Conservation (phyloP, 2,113 vertebrate genomes). For the Centropus bengalensis region DNA sequence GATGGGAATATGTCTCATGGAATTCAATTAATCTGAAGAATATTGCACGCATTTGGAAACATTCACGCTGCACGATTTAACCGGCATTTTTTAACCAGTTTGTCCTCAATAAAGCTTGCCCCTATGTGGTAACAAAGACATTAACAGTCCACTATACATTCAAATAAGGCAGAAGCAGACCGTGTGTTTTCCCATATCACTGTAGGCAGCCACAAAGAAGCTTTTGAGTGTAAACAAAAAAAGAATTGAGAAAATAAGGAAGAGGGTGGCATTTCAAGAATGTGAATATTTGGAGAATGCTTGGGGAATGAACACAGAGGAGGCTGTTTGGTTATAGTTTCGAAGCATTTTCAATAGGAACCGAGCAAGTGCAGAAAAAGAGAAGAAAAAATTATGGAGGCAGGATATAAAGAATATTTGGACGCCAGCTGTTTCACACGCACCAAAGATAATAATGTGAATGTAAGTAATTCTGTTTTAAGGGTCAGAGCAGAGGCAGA, state of each 20-base stretch:
- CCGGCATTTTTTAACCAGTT: constrained; percentile 9
- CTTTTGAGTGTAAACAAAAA: constrained; percentile 96
- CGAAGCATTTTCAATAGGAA: constrained; percentile 67
- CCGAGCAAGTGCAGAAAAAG: constrained; percentile 36
- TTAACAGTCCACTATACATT: constrained; percentile 51
- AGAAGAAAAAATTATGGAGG: constrained; percentile 36
- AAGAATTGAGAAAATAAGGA: constrained; percentile 98
- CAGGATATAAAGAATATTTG: constrained; percentile 66
- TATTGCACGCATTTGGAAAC: constrained; percentile 32
- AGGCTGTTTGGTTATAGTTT: constrained; percentile 73
- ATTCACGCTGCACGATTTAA: constrained; percentile 5
- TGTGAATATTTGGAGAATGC: constrained; percentile 95
- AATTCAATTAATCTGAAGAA: constrained; percentile 40
- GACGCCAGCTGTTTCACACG: constrained; percentile 83
- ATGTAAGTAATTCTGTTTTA: constrained; percentile 75
- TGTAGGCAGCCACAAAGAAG: constrained; percentile 88
- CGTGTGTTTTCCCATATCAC: constrained; percentile 79
- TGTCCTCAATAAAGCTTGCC: constrained; percentile 51
- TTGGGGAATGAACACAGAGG: constrained; percentile 78
- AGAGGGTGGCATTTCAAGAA: constrained; percentile 90
- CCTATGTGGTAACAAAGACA: constrained; percentile 38
- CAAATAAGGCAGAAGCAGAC: constrained; percentile 60
- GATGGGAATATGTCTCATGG: neutral
- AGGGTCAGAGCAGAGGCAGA: constrained; percentile 68
- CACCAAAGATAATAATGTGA: constrained; percentile 72